These are phyloP conservation scores for Xestia c-nigrum DNA, from an alignment of 2,888 invertebrate species.

Conservation along the genomic window DNA sequence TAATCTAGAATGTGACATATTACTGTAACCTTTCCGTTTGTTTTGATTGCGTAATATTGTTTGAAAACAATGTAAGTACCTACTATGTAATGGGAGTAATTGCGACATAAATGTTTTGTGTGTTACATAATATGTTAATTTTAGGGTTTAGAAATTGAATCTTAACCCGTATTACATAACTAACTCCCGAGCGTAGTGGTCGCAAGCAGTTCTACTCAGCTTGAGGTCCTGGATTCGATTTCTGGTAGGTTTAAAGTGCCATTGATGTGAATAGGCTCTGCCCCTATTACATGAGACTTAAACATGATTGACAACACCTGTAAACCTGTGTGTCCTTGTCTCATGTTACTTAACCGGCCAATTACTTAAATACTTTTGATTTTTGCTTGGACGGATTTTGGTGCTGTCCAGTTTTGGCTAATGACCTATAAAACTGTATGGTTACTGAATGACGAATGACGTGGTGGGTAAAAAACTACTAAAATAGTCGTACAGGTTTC, in stretches of 20 bases:
- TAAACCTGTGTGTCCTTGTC: no score
- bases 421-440: neutral
- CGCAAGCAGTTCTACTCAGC: neutral
- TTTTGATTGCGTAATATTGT: constrained; percentile 49
- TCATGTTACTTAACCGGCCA: no score
- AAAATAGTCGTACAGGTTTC: neutral
- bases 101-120: neutral
- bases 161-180: neutral
- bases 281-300: no score
- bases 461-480: neutral
- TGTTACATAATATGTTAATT: constrained; percentile 19
- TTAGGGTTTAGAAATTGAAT: neutral
- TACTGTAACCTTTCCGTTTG: constrained; percentile 28
- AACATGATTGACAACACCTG: no score
- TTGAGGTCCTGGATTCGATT: neutral
- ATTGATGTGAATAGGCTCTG: no score
- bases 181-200: neutral
- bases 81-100: constrained; percentile 28
- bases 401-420: no score
- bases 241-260: neutral
- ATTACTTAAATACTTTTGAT: no score
- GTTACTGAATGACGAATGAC: neutral
- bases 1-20: constrained; percentile 23
- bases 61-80: constrained; percentile 27
- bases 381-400: no score